Conservation (phyloP, 2,797 vertebrate genomes). For the Gymnopithys bicolor region DNA sequence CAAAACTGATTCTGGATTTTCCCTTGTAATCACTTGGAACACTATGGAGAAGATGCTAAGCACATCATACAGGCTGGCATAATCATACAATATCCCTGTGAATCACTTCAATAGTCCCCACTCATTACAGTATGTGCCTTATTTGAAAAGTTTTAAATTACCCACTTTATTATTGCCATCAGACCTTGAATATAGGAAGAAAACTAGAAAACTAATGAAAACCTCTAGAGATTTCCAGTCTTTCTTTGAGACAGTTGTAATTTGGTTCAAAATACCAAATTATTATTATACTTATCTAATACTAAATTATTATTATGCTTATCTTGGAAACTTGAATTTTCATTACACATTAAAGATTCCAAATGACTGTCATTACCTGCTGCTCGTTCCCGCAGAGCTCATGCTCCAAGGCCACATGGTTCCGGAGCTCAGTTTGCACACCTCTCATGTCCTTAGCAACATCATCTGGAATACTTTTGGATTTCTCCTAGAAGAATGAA, state of each 20-base stretch:
- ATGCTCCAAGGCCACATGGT: conserved; percentile 82
- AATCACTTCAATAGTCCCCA: background rate
- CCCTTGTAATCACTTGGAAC: background rate
- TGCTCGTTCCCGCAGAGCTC: conserved; percentile 82
- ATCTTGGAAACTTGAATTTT: background rate
- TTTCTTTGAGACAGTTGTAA: background rate
- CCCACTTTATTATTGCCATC: background rate
- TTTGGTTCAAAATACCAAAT: background rate
- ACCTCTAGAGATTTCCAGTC: background rate
- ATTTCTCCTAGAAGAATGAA: conserved; percentile 80
- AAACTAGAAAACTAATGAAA: background rate
- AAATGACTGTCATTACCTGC: conserved; percentile 74
- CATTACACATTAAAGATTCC: background rate
- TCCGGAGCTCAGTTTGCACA: conserved; percentile 83
- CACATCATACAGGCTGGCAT: background rate
- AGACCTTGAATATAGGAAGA: background rate
- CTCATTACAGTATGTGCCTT: background rate
- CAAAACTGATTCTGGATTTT: background rate
- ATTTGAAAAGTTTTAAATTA: background rate
- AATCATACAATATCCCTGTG: background rate
- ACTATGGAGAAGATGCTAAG: background rate
- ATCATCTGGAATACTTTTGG: conserved; percentile 84
- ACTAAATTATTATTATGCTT: background rate
- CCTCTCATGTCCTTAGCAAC: conserved; percentile 85
- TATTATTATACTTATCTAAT: background rate